phyloP scores from a whole-genome alignment of 2,888 invertebrate genomes.

The Ormia ochracea region DNA sequence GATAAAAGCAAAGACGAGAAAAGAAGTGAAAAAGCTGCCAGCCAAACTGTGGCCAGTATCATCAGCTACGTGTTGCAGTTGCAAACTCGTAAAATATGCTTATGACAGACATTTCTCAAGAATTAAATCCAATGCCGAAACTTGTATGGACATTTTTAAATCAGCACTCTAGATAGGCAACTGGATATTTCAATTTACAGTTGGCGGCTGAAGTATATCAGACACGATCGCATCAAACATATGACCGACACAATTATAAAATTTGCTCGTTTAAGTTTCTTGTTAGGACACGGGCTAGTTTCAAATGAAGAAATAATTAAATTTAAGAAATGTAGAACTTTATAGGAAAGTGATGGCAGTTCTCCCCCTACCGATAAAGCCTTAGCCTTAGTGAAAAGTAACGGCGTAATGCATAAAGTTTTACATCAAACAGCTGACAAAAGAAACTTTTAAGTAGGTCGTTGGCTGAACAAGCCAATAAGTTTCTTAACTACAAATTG shows the following conservation, averaged over 20 bases:
- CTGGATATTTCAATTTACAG: neutral
- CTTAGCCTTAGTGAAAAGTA: too few relatives aligned
- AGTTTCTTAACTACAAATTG: too few relatives aligned
- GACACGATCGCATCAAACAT: conserved; percentile 18
- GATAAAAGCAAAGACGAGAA: conserved; percentile 21
- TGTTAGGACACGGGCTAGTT: too few relatives aligned
- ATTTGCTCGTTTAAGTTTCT: neutral
- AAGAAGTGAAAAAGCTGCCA: neutral
- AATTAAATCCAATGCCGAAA: conserved; percentile 46
- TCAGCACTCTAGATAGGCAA: conserved; percentile 24
- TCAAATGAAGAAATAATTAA: too few relatives aligned
- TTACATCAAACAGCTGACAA: too few relatives aligned
- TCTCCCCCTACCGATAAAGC: too few relatives aligned
- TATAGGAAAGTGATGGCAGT: too few relatives aligned
- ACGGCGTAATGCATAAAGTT: too few relatives aligned
- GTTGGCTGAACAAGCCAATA: too few relatives aligned
- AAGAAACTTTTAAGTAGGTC: too few relatives aligned
- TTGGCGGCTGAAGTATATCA: neutral
- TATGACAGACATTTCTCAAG: conserved; percentile 56
- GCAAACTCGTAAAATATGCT: conserved; percentile 35
- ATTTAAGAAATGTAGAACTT: too few relatives aligned
- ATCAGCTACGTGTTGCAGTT: conserved; percentile 13
- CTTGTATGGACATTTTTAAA: conserved; percentile 1
- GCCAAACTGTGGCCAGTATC: conserved; percentile 31
- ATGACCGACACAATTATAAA: neutral